A percentile compares a stretch with the other conserved stretches of the same genome.
These are phyloP conservation scores for Chloroceryle inda DNA, from an alignment of 2,797 vertebrate genomes.

Conservation along the genomic window DNA sequence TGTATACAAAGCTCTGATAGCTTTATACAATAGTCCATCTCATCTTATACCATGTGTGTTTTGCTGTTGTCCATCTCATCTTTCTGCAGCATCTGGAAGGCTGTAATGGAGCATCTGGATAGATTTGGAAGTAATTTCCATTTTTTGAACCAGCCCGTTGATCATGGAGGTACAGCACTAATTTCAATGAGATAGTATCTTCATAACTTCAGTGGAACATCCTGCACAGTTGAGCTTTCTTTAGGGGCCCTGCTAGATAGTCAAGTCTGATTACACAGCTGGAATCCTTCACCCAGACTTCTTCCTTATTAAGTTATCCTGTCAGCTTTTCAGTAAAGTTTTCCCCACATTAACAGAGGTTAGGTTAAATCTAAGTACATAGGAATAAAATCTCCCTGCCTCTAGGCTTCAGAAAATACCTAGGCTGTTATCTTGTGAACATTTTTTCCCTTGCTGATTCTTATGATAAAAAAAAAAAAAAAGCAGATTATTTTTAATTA, in stretches of 20 bases:
- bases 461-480: background rate
- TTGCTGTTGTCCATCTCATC: background rate
- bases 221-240: background rate
- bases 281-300: background rate
- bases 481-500: background rate
- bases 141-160: background rate
- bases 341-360: background rate
- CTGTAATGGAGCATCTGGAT: background rate
- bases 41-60: rapidly evolving
- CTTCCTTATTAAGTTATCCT: background rate
- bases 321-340: background rate
- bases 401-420: background rate
- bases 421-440: background rate
- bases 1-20: background rate
- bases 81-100: background rate
- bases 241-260: background rate
- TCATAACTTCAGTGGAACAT: background rate
- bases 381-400: background rate
- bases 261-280: background rate
- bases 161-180: background rate
- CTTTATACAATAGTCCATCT: background rate
- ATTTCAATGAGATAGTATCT: background rate
- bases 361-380: background rate
- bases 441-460: background rate
- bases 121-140: background rate